Base-by-base conservation (phyloP, 1,140 invertebrate genomes). In the Teleopsis dalmanni region DNA sequence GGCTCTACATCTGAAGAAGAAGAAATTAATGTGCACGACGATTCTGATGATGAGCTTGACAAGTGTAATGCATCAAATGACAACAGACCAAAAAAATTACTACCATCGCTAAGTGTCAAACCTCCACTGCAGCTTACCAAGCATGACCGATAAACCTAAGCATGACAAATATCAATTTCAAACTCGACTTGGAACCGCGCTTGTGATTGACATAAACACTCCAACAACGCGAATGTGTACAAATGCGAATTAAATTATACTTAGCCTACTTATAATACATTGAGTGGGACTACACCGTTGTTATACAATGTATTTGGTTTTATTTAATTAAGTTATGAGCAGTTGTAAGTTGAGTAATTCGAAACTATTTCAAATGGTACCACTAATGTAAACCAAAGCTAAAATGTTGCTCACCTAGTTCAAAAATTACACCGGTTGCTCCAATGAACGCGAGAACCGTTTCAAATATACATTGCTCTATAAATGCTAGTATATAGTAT, bases 1-100 rank as follows among this genome's bases (percentile, higher is more conserved):
- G 11, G 29, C 31, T 67, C 65, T n/a, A 64, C 62, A 40, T 65
- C 62, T 11, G 65, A 67, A 27, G 65, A 68, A 52, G 65, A 68
- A 50, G 65, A 68, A 56, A 68, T 68, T 48, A 68, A 68, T 57
- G 85, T 87, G 1, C 83, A 87, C 56, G 83, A 85, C 53, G 83
- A 84, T 27, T 79, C 80, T 19, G 75, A 76, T 34, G 54, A 57
- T 58, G 65, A 36, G 19, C 14, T 43, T 16, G 37, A 21, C 10
- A 31, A 19, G 7, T 13, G 16, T 18, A 43, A 16, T 29, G 10
- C 41, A 3, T 16, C 2, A 25, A 43, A 31, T 13, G 31, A 43
- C 26, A 43, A 43, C 31, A 3, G 8, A 43, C 16, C 7, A 11
- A 19, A 11, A 13, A 27, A 43, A 43, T 29, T 31, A 27, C 25